Base-by-base conservation (phyloP, 2,113 vertebrate genomes). In the Oostethus manadensis region DNA sequence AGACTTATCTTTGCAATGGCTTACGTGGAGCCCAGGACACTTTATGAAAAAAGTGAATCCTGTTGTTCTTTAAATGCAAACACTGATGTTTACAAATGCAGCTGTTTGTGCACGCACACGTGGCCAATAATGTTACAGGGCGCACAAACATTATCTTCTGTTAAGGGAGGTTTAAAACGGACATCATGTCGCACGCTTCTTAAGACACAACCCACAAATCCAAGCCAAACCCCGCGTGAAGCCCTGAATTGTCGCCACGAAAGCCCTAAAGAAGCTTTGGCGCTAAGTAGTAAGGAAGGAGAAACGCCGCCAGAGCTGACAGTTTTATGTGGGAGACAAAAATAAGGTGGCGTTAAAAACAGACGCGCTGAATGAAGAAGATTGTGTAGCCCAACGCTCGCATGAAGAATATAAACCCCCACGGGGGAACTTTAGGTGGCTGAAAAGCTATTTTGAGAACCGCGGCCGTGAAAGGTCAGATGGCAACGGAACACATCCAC, bases 281-380 rank as follows among this genome's bases (percentile, higher is more conserved):
- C 17, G 33, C 3, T 13, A 10, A 62, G 22, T 21, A 42, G 22
- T 20, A 15, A 18, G 7, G 17, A 26, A 50, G 56, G 33, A 17
- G 11, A 48, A 14, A 51, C 40, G 49, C 47, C 48, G 23, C 47
- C 20, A 11, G 20, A 6, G 20, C 18, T 57, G 75, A 57, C 66
- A 55, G 51, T 42, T 71, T 63, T 60, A 63, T 43, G 56, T 14
- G 1, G 17, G 23, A 22, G 48, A 50, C 62, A 56, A 47, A 64
- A 75, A 70, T 66, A 76, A 66, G 64, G 49, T 11, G 17, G 14
- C 14, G 16, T 50, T 67, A 21, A 51, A 72, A 3, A 1, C 8
- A 58, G 46, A 23, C 35, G 50, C 44, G 53, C 22, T 70, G 43
- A 73, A 63, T 60, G 59, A 49, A 15, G 46, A 48, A 56, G 49